Conservation (phyloP, 2,113 vertebrate genomes). For the Ochotona curzoniae region DNA sequence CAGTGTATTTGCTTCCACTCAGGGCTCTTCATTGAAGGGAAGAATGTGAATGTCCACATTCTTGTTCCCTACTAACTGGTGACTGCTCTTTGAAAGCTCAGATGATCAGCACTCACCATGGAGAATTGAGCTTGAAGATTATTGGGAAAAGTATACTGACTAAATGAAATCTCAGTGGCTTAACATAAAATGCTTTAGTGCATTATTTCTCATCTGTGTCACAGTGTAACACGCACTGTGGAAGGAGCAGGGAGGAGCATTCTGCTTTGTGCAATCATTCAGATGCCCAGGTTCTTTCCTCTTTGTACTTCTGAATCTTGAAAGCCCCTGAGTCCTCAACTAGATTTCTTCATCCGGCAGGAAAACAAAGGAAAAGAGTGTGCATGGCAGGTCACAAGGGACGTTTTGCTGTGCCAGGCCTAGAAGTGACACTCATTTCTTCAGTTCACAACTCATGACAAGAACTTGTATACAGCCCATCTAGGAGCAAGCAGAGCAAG, state of each 20-base stretch:
- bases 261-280: background rate
- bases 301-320: background rate
- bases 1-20: constrained; percentile 21
- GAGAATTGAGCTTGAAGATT: background rate
- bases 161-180: constrained; percentile 29
- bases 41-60: background rate
- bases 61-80: background rate
- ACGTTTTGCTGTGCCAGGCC: background rate
- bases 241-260: background rate
- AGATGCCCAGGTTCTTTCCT: background rate
- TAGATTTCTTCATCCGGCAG: background rate
- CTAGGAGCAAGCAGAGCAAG: background rate
- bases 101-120: background rate
- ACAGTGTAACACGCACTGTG: constrained; percentile 3
- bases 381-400: background rate
- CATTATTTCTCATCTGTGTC: constrained; percentile 18
- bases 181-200: constrained; percentile 14
- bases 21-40: background rate
- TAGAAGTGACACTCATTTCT: constrained; percentile 1
- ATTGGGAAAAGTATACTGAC: background rate
- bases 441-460: background rate
- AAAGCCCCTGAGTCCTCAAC: background rate
- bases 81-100: background rate
- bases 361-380: background rate
- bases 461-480: background rate